Evolutionary conservation across 1,140 invertebrate species (phyloP).

Genomic region (Theocolax elegans): DNA sequence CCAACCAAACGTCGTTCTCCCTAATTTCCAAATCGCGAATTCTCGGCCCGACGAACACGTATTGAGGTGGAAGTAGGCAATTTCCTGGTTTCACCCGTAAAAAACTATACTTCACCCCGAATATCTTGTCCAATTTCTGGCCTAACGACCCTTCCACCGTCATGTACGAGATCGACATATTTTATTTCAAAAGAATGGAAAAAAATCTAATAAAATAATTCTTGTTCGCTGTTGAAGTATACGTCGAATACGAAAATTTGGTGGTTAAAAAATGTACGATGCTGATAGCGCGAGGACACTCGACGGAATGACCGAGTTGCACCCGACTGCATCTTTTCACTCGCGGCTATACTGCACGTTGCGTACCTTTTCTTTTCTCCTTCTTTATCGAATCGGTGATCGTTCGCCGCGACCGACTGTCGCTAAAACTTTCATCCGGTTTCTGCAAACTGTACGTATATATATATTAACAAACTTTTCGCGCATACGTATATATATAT

Average conservation of each 20-base stretch:
- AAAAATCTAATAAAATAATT: background rate
- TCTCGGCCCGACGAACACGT: constrained; percentile 73
- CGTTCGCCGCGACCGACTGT: too few relatives aligned
- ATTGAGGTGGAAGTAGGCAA: constrained; percentile 76
- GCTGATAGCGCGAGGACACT: background rate
- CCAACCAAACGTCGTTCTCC: constrained; percentile 81
- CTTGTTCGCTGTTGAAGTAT: background rate
- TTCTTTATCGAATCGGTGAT: constrained; percentile 7
- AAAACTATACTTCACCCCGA: constrained; percentile 75
- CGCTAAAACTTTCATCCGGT: constrained; percentile 16
- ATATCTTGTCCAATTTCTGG: constrained; percentile 74
- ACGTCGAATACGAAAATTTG: too few relatives aligned
- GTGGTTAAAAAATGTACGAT: too few relatives aligned
- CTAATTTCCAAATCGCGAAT: constrained; percentile 76
- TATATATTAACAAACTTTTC: too few relatives aligned
- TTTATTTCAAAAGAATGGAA: background rate
- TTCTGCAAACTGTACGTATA: too few relatives aligned
- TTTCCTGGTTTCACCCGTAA: constrained; percentile 76
- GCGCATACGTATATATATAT: too few relatives aligned
- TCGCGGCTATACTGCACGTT: background rate
- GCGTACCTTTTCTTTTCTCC: constrained; percentile 8
- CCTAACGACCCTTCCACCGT: constrained; percentile 73
- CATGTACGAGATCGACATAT: constrained; percentile 48
- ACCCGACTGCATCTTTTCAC: constrained; percentile 34
- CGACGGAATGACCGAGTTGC: constrained; percentile 17